Percentiles rank a stretch among this genome's conserved stretches.
These are phyloP conservation scores for Colossoma macropomum DNA, from an alignment of 2,113 vertebrate genomes.

Conservation along the genomic window DNA sequence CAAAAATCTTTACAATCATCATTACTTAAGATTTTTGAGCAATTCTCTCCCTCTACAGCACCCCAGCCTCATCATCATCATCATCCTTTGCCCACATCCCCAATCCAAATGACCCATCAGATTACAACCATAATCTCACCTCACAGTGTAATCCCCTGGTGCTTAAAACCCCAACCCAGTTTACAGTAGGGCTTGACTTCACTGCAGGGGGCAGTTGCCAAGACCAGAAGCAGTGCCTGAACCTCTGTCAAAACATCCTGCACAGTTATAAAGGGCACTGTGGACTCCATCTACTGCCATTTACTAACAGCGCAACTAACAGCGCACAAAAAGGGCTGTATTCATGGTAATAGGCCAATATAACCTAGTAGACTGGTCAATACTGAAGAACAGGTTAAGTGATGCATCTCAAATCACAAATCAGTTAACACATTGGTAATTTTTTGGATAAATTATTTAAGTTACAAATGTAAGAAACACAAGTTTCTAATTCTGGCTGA, in stretches of 20 bases:
- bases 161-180: slow-evolving; percentile 2
- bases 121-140: slow-evolving; percentile 34
- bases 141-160: slow-evolving; percentile 21
- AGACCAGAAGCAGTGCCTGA: slow-evolving; percentile 39
- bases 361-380: not conserved
- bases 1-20: not conserved
- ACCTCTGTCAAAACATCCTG: slow-evolving; percentile 9
- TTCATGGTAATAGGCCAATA: not conserved
- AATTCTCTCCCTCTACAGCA: slow-evolving; percentile 31
- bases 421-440: not conserved
- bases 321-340: too few species aligned
- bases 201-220: slow-evolving; percentile 58
- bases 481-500: not conserved
- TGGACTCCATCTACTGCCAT: not conserved
- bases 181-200: not conserved
- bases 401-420: not conserved
- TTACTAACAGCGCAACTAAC: not conserved
- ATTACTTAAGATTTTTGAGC: not conserved
- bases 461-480: not conserved
- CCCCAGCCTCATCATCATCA: slow-evolving; percentile 26
- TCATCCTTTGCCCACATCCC: slow-evolving; percentile 27
- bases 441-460: too few species aligned
- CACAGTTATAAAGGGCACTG: not conserved
- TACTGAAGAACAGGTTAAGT: not conserved
- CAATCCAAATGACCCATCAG: slow-evolving; percentile 7